Percentiles rank a stretch among this genome's conserved stretches.
Conservation (phyloP, 2,888 invertebrate genomes). For the Polia nebulosa region DNA sequence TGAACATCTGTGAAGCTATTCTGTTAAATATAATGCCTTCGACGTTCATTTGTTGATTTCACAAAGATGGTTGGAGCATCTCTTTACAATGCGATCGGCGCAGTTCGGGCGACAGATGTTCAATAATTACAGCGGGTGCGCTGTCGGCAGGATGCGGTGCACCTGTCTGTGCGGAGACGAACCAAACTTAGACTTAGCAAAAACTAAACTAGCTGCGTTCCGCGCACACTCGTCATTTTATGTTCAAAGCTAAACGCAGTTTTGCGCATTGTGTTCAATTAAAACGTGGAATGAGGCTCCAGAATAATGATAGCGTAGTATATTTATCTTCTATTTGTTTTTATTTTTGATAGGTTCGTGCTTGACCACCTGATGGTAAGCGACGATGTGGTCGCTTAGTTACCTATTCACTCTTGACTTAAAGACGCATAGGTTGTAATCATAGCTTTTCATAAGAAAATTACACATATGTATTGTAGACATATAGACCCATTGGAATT, state of each 20-base stretch:
- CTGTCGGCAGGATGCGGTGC: conserved; percentile 85
- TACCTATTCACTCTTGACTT: too few relatives aligned
- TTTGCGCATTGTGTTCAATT: conserved; percentile 19
- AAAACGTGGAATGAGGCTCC: conserved; percentile 8
- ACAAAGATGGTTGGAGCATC: conserved; percentile 42
- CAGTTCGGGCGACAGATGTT: conserved; percentile 81
- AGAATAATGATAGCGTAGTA: background rate
- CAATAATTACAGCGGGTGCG: conserved; percentile 80
- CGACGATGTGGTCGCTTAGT: too few relatives aligned
- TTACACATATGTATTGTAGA: background rate
- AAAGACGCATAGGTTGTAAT: too few relatives aligned
- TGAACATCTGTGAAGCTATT: conserved; percentile 69
- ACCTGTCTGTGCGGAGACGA: conserved; percentile 87
- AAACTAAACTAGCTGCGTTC: conserved; percentile 71
- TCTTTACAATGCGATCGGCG: conserved; percentile 53
- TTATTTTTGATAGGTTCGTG: too few relatives aligned
- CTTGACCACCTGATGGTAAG: too few relatives aligned
- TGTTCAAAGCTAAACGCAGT: conserved; percentile 29
- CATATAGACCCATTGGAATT: conserved; percentile 15
- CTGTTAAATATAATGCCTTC: conserved; percentile 48
- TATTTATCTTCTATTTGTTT: background rate
- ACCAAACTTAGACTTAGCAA: conserved; percentile 78
- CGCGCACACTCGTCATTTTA: conserved; percentile 40
- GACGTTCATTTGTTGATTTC: conserved; percentile 45
- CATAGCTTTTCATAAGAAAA: conserved; percentile 20